Base-by-base conservation (phyloP, 2,888 invertebrate genomes). In the Syrphus vitripennis region DNA sequence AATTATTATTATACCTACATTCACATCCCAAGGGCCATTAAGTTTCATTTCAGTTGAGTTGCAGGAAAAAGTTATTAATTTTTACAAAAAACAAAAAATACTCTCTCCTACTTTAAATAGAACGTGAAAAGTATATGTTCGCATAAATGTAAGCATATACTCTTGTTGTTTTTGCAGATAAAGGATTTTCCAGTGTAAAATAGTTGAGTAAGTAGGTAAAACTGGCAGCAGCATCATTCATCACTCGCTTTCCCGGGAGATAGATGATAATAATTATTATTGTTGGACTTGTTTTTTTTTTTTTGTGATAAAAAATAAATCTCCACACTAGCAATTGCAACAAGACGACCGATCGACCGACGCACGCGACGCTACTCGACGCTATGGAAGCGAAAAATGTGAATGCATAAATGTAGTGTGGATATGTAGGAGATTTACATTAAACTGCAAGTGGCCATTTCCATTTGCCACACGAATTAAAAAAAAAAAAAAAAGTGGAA, bases 11-110 rank as follows among this genome's bases (percentile, higher is more conserved):
- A n/a, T n/a, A n/a, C n/a, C n/a, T n/a, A 48, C 50, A n/a, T 50
- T 48, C 21, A 55, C 42, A 74, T 55, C 83, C 61, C 74, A 75
- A 83, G 69, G 55, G 83, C 65, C 70, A 69, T 80, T 80, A 69
- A 83, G 69, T 80, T 74, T 9, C 83, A 80, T 75, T 83, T 78
- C 69, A 61, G 63, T 75, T 75, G 55, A 61, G 63, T 75, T 75
- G 55, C 40, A 55, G 65, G 16, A 61, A 80, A n/a, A 80, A 80
- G 57, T 79, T 79, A 80, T 83, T 83, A 83, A 83, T 79, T 81
- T 74, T 79, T 40, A 61, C 53, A 42, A 42, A 70, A 61, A 63
- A n/a, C n/a, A n/a, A n/a, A n/a, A n/a, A n/a, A n/a, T n/a, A n/a
- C n/a, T n/a, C 19, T 53, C 26, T 63, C 14, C 37, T 34, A 65